phyloP scores from a whole-genome alignment of 2,888 invertebrate genomes.

The Lamproptera curius region DNA sequence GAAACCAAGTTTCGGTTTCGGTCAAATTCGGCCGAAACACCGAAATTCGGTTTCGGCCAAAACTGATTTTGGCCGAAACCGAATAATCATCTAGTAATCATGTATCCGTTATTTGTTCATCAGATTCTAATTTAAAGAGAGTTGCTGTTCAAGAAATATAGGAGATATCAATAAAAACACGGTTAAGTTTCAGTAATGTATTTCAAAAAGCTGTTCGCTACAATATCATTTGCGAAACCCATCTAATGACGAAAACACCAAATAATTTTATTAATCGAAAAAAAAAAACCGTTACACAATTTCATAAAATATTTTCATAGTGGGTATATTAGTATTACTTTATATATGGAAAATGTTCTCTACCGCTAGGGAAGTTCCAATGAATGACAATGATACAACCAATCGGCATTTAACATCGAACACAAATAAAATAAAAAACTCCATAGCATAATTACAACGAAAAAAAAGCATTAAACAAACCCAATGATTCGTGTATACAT shows the following conservation, averaged over 20 bases:
- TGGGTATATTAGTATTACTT: constrained; percentile 8
- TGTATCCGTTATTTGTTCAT: no score
- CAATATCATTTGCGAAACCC: constrained; percentile 21
- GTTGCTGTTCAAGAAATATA: background rate
- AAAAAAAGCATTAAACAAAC: background rate
- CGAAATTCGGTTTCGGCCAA: no score
- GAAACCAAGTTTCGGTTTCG: no score
- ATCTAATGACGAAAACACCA: constrained; percentile 21
- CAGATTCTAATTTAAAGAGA: no score
- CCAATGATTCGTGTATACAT: background rate
- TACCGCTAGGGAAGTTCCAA: background rate
- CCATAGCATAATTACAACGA: background rate
- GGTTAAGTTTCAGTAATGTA: constrained; percentile 18
- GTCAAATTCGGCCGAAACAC: no score
- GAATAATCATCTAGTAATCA: no score
- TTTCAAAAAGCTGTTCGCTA: constrained; percentile 23
- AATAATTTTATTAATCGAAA: constrained; percentile 11
- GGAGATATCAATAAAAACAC: constrained; percentile 4
- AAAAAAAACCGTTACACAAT: constrained; percentile 12
- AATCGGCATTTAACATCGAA: background rate
- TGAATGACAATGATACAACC: background rate
- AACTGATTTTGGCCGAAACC: no score
- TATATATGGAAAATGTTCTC: constrained; percentile 9
- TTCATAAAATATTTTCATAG: constrained; percentile 15
- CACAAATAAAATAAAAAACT: background rate